Conservation (phyloP, 2,113 vertebrate genomes). For the Laticauda laticaudata region DNA sequence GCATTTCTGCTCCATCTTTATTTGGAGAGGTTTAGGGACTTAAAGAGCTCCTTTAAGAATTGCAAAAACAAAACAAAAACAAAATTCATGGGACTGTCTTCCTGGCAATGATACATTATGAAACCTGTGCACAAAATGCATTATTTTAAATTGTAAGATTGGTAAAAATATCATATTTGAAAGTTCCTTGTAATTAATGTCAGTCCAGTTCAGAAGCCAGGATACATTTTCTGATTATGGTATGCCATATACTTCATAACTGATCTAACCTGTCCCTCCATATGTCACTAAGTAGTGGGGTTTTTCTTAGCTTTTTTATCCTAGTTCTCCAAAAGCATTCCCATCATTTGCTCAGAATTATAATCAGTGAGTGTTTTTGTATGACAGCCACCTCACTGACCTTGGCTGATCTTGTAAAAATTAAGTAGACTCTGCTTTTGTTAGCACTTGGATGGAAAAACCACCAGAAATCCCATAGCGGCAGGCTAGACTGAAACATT, state of each 20-base stretch:
- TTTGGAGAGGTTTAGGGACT: neutral
- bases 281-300: neutral
- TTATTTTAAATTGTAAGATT: neutral
- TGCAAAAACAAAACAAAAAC: neutral
- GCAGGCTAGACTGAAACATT: neutral
- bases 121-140: neutral
- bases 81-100: neutral
- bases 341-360: neutral
- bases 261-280: neutral
- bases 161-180: neutral
- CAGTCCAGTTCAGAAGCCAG: neutral
- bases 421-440: neutral
- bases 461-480: neutral
- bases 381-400: neutral
- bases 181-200: neutral
- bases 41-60: neutral
- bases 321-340: neutral
- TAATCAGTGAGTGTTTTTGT: neutral
- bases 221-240: neutral
- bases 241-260: neutral
- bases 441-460: neutral
- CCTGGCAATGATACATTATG: neutral
- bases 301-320: neutral
- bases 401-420: neutral
- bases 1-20: neutral